These are phyloP conservation scores for Habrosyne pyritoides DNA, from an alignment of 2,888 invertebrate species.

Conservation along the genomic window DNA sequence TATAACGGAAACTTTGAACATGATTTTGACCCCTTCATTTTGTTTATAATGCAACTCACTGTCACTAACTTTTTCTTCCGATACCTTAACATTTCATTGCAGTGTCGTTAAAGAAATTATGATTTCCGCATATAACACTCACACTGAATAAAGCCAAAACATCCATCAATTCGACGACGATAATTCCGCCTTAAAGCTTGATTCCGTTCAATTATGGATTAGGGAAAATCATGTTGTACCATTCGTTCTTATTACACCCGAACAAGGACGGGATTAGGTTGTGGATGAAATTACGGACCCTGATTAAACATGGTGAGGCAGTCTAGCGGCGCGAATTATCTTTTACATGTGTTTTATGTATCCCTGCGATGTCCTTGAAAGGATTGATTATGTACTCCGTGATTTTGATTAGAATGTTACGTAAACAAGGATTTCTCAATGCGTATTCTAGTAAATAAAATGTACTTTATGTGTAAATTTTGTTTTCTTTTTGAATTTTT, in stretches of 20 bases:
- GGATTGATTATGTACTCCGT: neutral
- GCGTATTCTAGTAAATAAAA: no score
- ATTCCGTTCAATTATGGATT: neutral
- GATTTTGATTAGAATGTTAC: neutral
- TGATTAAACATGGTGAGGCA: constrained; percentile 5
- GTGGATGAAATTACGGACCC: neutral
- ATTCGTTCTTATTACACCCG: constrained; percentile 6
- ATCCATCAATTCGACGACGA: neutral
- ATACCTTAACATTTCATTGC: neutral
- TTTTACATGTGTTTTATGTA: constrained; percentile 6
- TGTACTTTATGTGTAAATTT: no score
- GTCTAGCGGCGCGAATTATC: neutral
- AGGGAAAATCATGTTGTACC: neutral
- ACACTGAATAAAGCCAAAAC: neutral
- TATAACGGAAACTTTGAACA: no score
- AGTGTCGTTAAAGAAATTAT: neutral
- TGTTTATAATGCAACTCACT: no score
- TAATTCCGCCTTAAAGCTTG: neutral
- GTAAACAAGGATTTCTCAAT: neutral
- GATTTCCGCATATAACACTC: neutral
- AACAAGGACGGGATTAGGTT: constrained; percentile 2
- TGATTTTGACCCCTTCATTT: no score
- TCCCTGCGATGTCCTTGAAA: constrained; percentile 3
- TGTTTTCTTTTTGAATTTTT: no score
- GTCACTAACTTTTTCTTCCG: no score